A percentile compares a stretch with the other conserved stretches of the same genome.
These are phyloP conservation scores for Perdita meconis DNA, from an alignment of 2,888 invertebrate species.

Conservation along the genomic window DNA sequence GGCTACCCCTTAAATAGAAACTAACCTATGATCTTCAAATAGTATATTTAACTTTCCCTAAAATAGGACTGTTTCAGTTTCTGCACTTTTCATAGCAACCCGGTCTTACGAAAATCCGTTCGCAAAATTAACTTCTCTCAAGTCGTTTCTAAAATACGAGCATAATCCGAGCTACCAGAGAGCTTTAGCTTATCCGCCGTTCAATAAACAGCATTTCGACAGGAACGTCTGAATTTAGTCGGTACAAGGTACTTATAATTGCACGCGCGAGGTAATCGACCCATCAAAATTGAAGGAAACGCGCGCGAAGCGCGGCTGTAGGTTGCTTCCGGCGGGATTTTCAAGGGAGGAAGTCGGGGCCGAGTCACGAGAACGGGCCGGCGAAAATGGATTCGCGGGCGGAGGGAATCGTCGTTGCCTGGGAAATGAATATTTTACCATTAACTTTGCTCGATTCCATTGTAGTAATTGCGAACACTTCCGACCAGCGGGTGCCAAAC, in stretches of 20 bases:
- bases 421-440: slow-evolving; percentile 79
- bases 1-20: too few species aligned
- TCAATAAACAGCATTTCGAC: background rate
- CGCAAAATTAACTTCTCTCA: too few species aligned
- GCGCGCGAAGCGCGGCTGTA: slow-evolving; percentile 14
- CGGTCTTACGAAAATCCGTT: too few species aligned
- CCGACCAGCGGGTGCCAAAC: slow-evolving; percentile 81
- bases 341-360: slow-evolving; percentile 20
- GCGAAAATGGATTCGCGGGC: slow-evolving; percentile 38
- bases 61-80: too few species aligned
- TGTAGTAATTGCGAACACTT: slow-evolving; percentile 82
- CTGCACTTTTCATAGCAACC: too few species aligned
- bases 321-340: slow-evolving; percentile 52
- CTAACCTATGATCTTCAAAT: too few species aligned
- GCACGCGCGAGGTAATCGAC: slow-evolving; percentile 45
- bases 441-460: slow-evolving; percentile 79
- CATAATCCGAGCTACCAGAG: background rate
- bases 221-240: slow-evolving; percentile 26
- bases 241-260: slow-evolving; percentile 22
- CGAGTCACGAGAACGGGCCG: slow-evolving; percentile 31
- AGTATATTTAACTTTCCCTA: too few species aligned
- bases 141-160: background rate
- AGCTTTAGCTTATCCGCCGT: background rate
- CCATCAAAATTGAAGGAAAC: slow-evolving; percentile 60
- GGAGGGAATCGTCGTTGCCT: slow-evolving; percentile 22